Conservation (phyloP, 2,888 invertebrate species). For the Leucophenga montana region DNA sequence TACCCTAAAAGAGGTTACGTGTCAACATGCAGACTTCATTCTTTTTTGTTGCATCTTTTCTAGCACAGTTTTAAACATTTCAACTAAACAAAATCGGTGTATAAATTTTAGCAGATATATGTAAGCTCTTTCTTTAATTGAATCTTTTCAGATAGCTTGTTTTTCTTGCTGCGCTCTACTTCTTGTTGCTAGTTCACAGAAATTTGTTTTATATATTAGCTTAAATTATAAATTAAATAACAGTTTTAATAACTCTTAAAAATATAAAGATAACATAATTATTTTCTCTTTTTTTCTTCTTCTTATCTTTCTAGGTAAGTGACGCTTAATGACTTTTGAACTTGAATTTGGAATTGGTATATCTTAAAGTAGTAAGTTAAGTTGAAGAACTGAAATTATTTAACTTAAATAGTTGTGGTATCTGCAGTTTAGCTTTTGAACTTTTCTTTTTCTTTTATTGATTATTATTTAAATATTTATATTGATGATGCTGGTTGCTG, state of each 20-base stretch:
- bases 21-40: too few species aligned
- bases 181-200: not conserved
- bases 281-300: conserved; percentile 7
- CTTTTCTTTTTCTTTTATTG: not conserved
- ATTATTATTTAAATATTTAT: not conserved
- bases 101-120: too few species aligned
- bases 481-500: not conserved
- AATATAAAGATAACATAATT: conserved; percentile 1
- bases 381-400: not conserved
- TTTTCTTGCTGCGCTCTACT: not conserved
- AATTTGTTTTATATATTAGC: not conserved
- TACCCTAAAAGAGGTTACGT: too few species aligned
- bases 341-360: not conserved
- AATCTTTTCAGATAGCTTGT: too few species aligned
- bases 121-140: too few species aligned
- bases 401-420: not conserved
- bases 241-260: not conserved
- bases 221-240: not conserved
- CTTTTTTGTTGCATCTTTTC: too few species aligned
- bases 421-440: not conserved
- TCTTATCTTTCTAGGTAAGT: conserved; percentile 25
- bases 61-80: too few species aligned
- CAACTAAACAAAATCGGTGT: not conserved
- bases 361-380: not conserved
- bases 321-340: not conserved